Base-by-base conservation (phyloP, 1,140 invertebrate species). In the Drosophila hydei region DNA sequence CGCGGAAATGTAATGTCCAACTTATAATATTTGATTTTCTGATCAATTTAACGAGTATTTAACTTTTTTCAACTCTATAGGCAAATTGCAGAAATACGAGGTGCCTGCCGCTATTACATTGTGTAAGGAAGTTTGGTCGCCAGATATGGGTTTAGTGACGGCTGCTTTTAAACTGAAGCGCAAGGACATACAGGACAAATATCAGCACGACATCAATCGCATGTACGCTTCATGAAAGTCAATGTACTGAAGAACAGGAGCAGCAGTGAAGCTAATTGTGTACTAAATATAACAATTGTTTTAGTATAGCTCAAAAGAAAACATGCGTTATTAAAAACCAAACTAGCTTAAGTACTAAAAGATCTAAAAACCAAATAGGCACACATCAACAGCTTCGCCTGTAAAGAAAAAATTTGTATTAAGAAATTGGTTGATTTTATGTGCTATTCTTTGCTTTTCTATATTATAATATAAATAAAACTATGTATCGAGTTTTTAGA, bases 141-240 rank as follows among this genome's bases (percentile, higher is more conserved):
- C 98, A 0, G 98, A 98, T 90, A 97, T 96, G 94, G 98, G 98
- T 38, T 94, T 99, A n/a, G 97, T 97, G 0, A 99, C 98, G 12
- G 98, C 98, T 74, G 98, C 98, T 43, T 97, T 99, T 92, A 99
- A 99, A 93, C 93, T 99, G 72, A 98, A 98, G 92, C 94, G 98
- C 72, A 98, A 98, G 94, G 96, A 97, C 81, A 98, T 99, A 61
- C 96, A 99, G 92, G 96, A 98, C 62, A 94, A 95, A 79, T 99
- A 98, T 93, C 95, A 97, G 91, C 93, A 95, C 59, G 96, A 98
- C 91, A 97, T 99, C 83, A 96, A 97, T 85, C 93, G 95, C 71
- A 98, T 99, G 96, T 99, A 99, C 92, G 95, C 96, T 64, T 97
- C 96, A 93, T 97, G 96, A 96, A 93, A 93, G 52, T 84, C 55